A percentile compares a stretch with the other conserved stretches of the same genome.
These are phyloP conservation scores for Drosophila ambigua DNA, from an alignment of 1,140 invertebrate genomes.

Conservation along the genomic window DNA sequence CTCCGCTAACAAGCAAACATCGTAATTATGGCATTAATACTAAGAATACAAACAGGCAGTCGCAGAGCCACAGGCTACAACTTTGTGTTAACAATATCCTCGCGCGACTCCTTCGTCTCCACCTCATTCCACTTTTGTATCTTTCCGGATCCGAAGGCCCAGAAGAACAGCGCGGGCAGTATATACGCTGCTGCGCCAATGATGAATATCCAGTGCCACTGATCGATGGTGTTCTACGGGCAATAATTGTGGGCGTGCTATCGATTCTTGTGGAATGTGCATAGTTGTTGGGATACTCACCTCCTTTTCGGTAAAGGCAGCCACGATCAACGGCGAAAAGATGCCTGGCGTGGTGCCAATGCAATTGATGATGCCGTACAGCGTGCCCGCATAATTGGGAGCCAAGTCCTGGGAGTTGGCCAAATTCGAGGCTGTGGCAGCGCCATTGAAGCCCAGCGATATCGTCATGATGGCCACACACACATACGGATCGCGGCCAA, in stretches of 20 bases:
- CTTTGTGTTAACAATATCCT: constrained; percentile 80
- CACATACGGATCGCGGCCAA: constrained; percentile 87
- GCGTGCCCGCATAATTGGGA: constrained; percentile 91
- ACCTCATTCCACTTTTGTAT: constrained; percentile 88
- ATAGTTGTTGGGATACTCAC: constrained; percentile 83
- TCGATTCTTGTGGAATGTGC: no score
- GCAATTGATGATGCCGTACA: constrained; percentile 90
- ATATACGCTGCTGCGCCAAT: constrained; percentile 89
- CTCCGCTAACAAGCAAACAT: constrained; percentile 47
- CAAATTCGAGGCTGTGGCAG: constrained; percentile 92
- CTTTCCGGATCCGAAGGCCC: constrained; percentile 87
- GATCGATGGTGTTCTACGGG: constrained; percentile 88
- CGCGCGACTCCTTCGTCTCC: constrained; percentile 53
- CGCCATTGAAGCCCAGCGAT: constrained; percentile 92
- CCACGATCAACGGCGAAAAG: constrained; percentile 89
- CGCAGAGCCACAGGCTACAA: constrained; percentile 65
- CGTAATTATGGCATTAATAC: constrained; percentile 69
- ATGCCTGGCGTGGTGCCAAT: constrained; percentile 90
- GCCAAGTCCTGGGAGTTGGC: constrained; percentile 89
- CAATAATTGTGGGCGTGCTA: background rate
- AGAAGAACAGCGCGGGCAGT: constrained; percentile 88
- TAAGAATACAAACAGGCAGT: constrained; percentile 58
- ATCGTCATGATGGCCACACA: constrained; percentile 89
- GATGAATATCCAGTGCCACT: constrained; percentile 92
- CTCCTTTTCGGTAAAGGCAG: constrained; percentile 87